Conservation (phyloP, 2,113 vertebrate species). For the Amia ocellicauda region DNA sequence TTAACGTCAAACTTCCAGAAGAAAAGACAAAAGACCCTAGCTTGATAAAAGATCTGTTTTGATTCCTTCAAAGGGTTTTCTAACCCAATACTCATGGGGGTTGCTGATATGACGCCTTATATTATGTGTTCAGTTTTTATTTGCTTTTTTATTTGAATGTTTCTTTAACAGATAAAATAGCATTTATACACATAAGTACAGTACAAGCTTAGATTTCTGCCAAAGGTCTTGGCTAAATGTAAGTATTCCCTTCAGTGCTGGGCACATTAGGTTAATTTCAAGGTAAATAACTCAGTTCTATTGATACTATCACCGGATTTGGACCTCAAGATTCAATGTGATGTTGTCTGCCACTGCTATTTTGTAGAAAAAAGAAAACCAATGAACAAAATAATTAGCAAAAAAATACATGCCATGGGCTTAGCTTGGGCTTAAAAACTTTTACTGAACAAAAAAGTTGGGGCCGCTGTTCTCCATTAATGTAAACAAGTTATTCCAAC, state of each 20-base stretch:
- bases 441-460: not conserved
- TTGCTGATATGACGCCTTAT: not conserved
- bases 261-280: not conserved
- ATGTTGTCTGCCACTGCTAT: too few species aligned
- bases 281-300: not conserved
- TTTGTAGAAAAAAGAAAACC: too few species aligned
- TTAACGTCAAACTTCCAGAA: not conserved
- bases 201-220: not conserved
- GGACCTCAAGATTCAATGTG: not conserved
- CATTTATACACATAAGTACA: too few species aligned
- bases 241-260: not conserved
- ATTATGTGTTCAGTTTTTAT: too few species aligned
- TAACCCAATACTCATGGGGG: not conserved
- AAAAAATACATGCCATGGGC: not conserved
- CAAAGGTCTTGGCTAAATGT: not conserved
- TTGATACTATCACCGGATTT: not conserved
- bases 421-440: not conserved
- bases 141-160: too few species aligned
- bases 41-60: not conserved
- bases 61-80: not conserved
- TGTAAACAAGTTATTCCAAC: not conserved
- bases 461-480: not conserved
- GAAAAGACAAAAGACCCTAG: not conserved
- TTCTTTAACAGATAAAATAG: too few species aligned
- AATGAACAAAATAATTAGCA: not conserved